Conservation (phyloP, 2,113 vertebrate species). For the Leucopsar rothschildi region DNA sequence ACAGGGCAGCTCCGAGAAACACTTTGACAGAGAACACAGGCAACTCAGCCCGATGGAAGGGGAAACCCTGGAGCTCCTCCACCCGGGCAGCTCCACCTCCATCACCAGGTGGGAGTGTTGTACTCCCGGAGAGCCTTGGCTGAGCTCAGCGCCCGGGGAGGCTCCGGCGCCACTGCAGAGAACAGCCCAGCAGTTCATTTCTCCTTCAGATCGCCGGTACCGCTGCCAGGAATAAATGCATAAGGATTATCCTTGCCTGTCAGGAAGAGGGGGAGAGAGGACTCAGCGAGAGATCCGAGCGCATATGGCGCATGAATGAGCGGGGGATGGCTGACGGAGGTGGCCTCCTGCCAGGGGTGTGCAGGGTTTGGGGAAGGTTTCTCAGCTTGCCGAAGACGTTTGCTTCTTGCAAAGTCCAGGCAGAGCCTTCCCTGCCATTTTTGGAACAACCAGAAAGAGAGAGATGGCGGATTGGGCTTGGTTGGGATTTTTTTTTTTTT, state of each 20-base stretch:
- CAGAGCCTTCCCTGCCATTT: neutral
- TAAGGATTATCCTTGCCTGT: constrained; percentile 47
- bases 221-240: constrained; percentile 58
- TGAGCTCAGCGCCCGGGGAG: neutral
- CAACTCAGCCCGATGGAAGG: neutral
- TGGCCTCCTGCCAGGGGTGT: constrained; percentile 34
- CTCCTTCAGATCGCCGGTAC: neutral
- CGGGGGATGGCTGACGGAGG: constrained; percentile 1
- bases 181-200: constrained; percentile 27
- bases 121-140: constrained; percentile 9
- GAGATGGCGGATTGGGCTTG: neutral
- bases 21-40: neutral
- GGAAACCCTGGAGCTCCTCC: neutral
- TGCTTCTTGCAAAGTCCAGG: neutral
- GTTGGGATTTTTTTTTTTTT: neutral
- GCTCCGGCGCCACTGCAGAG: neutral
- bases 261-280: constrained; percentile 26
- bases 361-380: neutral
- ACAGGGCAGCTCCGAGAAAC: neutral
- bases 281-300: neutral
- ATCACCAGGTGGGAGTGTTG: constrained; percentile 68
- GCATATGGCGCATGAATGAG: constrained; percentile 25
- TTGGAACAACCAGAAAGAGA: neutral
- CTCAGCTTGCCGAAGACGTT: neutral
- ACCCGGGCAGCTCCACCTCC: neutral